Evolutionary conservation across 2,797 vertebrate species (phyloP).

Genomic region (Petrocephalus schoutedeni): DNA sequence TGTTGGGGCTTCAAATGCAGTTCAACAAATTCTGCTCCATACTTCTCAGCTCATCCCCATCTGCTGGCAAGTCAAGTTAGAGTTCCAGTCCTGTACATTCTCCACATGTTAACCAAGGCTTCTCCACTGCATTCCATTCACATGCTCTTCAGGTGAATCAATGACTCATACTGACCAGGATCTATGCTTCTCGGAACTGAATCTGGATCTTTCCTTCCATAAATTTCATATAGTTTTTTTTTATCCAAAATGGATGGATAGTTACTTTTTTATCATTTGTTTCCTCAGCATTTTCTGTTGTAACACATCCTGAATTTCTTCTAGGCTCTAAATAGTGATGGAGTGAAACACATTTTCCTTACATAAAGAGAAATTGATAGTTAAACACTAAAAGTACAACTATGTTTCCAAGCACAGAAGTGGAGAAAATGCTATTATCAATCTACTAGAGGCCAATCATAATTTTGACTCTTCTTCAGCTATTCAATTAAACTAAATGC

Average conservation of each 20-base stretch:
- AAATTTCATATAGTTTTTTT: not conserved
- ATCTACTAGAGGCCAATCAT: conserved; percentile 12
- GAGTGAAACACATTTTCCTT: not conserved
- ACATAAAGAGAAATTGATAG: not conserved
- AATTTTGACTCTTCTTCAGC: conserved; percentile 17
- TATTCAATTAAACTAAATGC: conserved; percentile 16
- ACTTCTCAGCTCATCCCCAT: not conserved
- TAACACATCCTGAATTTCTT: not conserved
- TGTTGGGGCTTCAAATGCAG: not conserved
- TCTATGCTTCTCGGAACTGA: not conserved
- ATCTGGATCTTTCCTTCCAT: not conserved
- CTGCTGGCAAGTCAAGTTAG: not conserved
- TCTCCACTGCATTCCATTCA: not conserved
- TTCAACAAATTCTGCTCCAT: not conserved
- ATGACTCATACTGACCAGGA: not conserved
- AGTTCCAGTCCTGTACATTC: not conserved
- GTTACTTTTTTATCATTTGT: not conserved
- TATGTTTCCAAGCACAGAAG: not conserved
- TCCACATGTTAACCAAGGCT: not conserved
- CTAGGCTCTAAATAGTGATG: not conserved
- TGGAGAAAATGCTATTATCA: conserved; percentile 13
- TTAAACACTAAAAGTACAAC: conserved; percentile 1
- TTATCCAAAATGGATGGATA: not conserved
- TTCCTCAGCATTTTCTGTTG: not conserved
- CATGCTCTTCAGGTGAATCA: not conserved